phyloP scores from a whole-genome alignment of 1,140 invertebrate genomes.

The Thaumatotibia leucotreta region DNA sequence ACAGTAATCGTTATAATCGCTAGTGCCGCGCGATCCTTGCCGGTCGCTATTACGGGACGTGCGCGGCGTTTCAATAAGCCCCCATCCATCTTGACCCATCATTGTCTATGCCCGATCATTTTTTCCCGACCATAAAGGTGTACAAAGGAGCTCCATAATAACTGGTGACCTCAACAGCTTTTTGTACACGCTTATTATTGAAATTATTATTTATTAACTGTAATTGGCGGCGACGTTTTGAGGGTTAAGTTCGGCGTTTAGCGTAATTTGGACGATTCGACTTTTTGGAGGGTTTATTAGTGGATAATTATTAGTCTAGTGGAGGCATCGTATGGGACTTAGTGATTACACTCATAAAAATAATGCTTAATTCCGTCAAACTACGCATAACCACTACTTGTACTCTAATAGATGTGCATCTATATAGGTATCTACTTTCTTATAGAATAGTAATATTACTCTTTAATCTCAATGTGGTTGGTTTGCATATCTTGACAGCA shows the following conservation, averaged over 20 bases:
- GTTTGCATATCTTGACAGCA: neutral
- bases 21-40: constrained; percentile 66
- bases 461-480: neutral
- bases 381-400: neutral
- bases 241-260: constrained; percentile 71
- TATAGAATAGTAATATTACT: neutral
- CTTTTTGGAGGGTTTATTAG: constrained; percentile 58
- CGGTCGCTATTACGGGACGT: constrained; percentile 67
- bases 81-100: constrained; percentile 42
- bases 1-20: constrained; percentile 72
- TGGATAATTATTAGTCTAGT: constrained; percentile 62
- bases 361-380: constrained; percentile 25
- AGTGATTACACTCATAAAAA: constrained; percentile 28
- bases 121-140: neutral
- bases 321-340: constrained; percentile 27
- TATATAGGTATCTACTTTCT: neutral
- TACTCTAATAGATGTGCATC: neutral
- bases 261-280: constrained; percentile 67
- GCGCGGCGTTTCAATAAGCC: constrained; percentile 54
- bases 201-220: constrained; percentile 75
- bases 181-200: constrained; percentile 72
- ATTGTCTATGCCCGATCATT: constrained; percentile 17
- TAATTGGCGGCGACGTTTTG: constrained; percentile 72
- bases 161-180: constrained; percentile 45
- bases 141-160: constrained; percentile 29